Evolutionary conservation across 2,797 vertebrate genomes (phyloP), one percentile per base, ranked within the genome.

Genomic region (Malacoctenus gilli): DNA sequence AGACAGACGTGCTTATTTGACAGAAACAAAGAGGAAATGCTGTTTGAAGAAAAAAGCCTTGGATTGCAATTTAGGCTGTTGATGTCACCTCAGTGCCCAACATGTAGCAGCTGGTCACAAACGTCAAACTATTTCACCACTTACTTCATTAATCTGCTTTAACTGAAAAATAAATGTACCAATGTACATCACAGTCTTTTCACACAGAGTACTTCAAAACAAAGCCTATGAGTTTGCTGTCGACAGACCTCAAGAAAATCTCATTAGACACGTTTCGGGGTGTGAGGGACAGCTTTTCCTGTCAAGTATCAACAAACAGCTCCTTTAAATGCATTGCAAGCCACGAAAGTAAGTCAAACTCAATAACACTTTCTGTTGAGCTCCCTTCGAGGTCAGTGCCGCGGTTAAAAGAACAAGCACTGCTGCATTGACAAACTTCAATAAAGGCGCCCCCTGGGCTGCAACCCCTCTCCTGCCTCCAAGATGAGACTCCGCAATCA

Each of bases 371-470:
- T 53, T 59, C 72, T 63, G 44, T n/a, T 0, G 32, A 57, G 68
- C 51, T 55, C 49, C 21, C 21, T 49, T 44, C 46, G 52, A 57
- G 67, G 60, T 68, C 72, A 58, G 41, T 30, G 30, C 44, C 20
- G 44, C 2, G 12, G 54, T 75, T n/a, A 54, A 48, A 30, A 60
- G 30, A 63, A 75, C 46, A 65, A 40, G 32, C 59, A 37, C 52
- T 21, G 2, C 50, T 31, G 47, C 46, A 51, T 1, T 53, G 59
- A 68, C 59, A 60, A 56, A 51, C 65, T 65, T 31, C 22, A 23
- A 8, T 4, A 23, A 23, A 4, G 8, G 18, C 21, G 16, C 15
- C 59, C 54, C 50, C 14, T 22, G 47, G 20, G n/a, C n/a, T n/a
- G n/a, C n/a, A n/a, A n/a, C n/a, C n/a, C n/a, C n/a, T n/a, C n/a